Evolutionary conservation across 2,888 invertebrate genomes (phyloP).

Genomic region (Phaonia tiefii): DNA sequence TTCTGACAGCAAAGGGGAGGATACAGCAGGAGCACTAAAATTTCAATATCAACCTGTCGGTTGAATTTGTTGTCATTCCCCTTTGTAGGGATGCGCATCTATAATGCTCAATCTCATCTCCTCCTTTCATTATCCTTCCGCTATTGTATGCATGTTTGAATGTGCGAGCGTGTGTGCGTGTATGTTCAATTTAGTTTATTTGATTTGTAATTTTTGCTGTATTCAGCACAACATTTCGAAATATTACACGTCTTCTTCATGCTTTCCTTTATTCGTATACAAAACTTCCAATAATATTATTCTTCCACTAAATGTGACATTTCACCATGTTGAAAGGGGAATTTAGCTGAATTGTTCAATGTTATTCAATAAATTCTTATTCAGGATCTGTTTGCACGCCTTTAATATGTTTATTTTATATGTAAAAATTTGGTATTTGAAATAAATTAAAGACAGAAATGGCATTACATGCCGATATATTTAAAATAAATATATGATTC

Average conservation of each 20-base stretch:
- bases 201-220: constrained; percentile 55
- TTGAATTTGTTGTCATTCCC: constrained; percentile 46
- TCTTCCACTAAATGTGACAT: constrained; percentile 1
- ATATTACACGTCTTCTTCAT: constrained; percentile 7
- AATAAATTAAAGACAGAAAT: no score
- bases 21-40: constrained; percentile 24
- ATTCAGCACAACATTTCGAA: constrained; percentile 50
- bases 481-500: no score
- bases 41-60: constrained; percentile 57
- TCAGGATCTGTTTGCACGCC: no score
- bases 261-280: neutral
- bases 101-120: constrained; percentile 21
- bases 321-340: neutral
- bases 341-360: constrained; percentile 37
- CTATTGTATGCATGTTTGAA: constrained; percentile 30
- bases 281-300: constrained; percentile 24
- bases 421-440: no score
- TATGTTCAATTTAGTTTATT: constrained; percentile 57
- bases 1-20: constrained; percentile 53
- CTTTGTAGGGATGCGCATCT: neutral
- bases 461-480: no score
- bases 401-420: no score
- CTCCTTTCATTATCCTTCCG: neutral
- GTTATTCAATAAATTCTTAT: neutral
- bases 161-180: constrained; percentile 15